Conservation (phyloP, 2,113 vertebrate species). For the Anguilla japonica region DNA sequence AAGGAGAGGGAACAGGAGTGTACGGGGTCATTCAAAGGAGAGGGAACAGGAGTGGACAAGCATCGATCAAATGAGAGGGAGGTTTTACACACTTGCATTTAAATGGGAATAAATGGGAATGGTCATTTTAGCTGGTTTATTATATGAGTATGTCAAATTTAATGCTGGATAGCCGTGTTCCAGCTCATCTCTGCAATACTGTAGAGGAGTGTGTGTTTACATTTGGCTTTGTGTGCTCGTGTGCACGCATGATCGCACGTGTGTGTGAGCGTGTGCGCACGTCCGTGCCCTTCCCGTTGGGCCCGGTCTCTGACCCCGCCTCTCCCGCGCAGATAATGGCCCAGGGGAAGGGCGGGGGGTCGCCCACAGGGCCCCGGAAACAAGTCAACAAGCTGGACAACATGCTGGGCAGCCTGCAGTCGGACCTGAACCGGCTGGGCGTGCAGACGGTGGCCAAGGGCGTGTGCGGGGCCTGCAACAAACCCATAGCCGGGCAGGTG, state of each 20-base stretch:
- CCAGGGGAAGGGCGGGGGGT: constrained; percentile 80
- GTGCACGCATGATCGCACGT: neutral
- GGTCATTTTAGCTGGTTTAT: neutral
- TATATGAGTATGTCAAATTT: neutral
- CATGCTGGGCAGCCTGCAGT: constrained; percentile 97
- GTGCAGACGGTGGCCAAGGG: constrained; percentile 96
- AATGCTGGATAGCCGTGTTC: neutral
- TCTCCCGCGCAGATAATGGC: constrained; percentile 83
- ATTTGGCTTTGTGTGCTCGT: neutral
- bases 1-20: too few species aligned
- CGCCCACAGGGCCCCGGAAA: constrained; percentile 75
- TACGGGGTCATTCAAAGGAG: too few species aligned
- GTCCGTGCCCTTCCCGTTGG: constrained; percentile 1
- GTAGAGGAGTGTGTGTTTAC: neutral
- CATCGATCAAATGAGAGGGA: neutral
- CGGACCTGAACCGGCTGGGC: constrained; percentile 93
- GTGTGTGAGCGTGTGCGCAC: neutral
- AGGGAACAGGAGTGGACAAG: too few species aligned
- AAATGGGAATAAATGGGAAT: neutral
- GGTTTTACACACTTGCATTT: neutral
- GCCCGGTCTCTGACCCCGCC: neutral
- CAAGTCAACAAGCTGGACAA: constrained; percentile 96
- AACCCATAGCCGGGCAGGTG: constrained; percentile 97
- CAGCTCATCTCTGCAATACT: neutral
- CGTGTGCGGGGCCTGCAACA: constrained; percentile 95